phyloP scores from a whole-genome alignment of 2,113 vertebrate species.

The Vulpes ferrilata region DNA sequence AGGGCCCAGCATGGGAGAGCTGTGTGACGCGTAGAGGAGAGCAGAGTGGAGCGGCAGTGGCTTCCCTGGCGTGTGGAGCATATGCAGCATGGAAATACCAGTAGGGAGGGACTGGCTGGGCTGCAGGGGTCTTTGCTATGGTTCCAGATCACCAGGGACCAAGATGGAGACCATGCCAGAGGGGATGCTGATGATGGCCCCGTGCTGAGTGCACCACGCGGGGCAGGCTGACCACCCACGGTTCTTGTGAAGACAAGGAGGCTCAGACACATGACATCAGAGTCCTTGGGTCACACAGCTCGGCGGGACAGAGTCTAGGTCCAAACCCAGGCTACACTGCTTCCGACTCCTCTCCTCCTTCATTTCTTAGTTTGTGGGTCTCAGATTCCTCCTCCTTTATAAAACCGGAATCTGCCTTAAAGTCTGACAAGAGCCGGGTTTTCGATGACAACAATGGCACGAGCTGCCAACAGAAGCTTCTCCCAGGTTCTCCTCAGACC shows the following conservation, averaged over 20 bases:
- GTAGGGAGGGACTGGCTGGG: neutral
- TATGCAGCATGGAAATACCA: neutral
- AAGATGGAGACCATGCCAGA: too few species aligned
- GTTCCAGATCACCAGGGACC: neutral
- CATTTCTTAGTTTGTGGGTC: neutral
- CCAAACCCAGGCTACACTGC: neutral
- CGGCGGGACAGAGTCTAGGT: neutral
- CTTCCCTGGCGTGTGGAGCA: accelerated
- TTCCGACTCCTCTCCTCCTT: neutral
- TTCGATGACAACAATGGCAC: neutral
- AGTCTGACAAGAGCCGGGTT: neutral
- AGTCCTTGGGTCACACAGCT: neutral
- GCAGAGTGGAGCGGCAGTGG: neutral
- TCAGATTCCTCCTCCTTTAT: neutral
- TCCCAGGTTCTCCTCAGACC: neutral
- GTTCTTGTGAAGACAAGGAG: neutral
- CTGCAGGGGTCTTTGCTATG: neutral
- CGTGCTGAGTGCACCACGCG: neutral
- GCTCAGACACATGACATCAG: neutral
- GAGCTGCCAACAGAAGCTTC: neutral
- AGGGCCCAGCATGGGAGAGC: neutral
- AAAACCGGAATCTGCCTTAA: neutral
- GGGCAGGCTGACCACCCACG: neutral
- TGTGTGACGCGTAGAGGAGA: too few species aligned
- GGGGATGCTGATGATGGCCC: neutral